Conservation (phyloP, 2,113 vertebrate genomes). For the Dinomys branickii region DNA sequence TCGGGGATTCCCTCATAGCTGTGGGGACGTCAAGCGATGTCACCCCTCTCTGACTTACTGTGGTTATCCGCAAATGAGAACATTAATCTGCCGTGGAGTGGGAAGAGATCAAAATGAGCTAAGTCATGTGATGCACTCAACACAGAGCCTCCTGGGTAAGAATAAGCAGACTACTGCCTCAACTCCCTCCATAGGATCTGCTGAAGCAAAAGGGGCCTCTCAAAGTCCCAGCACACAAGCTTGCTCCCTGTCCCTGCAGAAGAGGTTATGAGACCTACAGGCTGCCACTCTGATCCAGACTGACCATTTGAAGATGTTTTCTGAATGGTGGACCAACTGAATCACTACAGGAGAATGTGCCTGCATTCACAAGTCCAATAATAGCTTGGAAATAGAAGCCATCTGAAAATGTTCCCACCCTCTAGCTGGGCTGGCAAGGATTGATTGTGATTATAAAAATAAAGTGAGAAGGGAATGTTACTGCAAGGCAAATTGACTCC, state of each 20-base stretch:
- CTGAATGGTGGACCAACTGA: neutral
- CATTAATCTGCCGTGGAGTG: rapidly evolving
- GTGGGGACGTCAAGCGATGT: neutral
- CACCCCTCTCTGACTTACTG: neutral
- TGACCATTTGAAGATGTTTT: neutral
- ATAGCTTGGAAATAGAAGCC: constrained; percentile 46
- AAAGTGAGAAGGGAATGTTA: constrained; percentile 49
- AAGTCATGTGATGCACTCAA: too few species aligned
- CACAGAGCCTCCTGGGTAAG: rapidly evolving
- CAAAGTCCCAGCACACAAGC: neutral
- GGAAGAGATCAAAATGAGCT: neutral
- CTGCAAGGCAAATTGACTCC: constrained; percentile 60
- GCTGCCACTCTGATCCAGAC: rapidly evolving
- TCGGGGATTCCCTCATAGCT: neutral
- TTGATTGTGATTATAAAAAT: constrained; percentile 34
- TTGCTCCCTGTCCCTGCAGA: neutral
- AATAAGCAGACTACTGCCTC: too few species aligned
- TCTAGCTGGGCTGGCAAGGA: constrained; percentile 20
- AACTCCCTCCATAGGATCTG: neutral
- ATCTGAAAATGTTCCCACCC: constrained; percentile 6
- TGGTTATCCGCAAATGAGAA: neutral
- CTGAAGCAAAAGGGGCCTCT: neutral
- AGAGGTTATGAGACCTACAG: neutral
- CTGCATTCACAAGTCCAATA: neutral
- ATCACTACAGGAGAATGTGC: neutral